Conservation (phyloP, 2,797 vertebrate genomes). For the Mus minutoides region DNA sequence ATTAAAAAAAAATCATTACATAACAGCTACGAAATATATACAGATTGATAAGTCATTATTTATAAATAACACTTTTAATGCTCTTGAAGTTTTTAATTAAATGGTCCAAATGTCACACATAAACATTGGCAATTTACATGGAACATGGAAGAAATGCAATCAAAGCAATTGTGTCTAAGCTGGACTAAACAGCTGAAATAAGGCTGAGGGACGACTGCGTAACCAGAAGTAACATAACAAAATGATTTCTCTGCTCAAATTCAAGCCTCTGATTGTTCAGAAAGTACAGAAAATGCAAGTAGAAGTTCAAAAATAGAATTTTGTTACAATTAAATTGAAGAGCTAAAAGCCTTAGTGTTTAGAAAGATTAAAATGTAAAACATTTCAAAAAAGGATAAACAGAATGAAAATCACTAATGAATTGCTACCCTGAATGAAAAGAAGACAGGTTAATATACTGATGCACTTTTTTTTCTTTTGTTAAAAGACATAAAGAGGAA, state of each 20-base stretch:
- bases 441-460: neutral
- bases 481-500: neutral
- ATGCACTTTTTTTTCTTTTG: neutral
- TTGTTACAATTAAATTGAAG: neutral
- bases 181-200: neutral
- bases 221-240: neutral
- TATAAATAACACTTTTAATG: neutral
- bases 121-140: neutral
- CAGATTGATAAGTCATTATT: neutral
- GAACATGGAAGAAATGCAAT: neutral
- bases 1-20: neutral
- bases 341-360: neutral
- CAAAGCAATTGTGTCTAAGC: neutral
- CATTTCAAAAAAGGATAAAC: neutral
- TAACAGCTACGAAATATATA: neutral
- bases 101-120: neutral
- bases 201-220: neutral
- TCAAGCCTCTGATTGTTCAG: neutral
- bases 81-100: constrained; percentile 15
- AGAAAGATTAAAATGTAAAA: neutral
- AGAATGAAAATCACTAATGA: neutral
- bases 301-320: neutral
- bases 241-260: neutral
- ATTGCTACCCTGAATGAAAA: neutral
- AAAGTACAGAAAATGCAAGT: neutral